A percentile compares a stretch with the other conserved stretches of the same genome.
These are phyloP conservation scores for Elgonia sp. DNA, from an alignment of 2,888 invertebrate genomes.

Conservation along the genomic window DNA sequence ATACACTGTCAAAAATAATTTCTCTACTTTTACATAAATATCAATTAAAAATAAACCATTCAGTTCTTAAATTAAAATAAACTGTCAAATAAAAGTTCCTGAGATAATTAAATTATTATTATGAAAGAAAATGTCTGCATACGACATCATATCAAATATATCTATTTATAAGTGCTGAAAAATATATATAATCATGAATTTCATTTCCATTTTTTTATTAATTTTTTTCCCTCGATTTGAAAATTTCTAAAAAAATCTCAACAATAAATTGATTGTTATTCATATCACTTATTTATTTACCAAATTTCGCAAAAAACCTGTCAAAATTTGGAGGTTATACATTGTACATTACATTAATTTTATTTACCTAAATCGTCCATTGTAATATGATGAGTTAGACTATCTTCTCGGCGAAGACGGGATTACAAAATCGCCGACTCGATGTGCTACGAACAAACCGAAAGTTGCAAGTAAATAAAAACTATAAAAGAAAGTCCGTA, in stretches of 20 bases:
- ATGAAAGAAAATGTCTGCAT: slow-evolving; percentile 2
- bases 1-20: too few relatives aligned
- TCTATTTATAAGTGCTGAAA: too few relatives aligned
- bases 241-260: too few relatives aligned
- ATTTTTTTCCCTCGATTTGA: too few relatives aligned
- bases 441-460: neutral
- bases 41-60: too few relatives aligned
- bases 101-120: neutral
- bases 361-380: slow-evolving; percentile 78
- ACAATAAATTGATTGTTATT: neutral
- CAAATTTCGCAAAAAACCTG: slow-evolving; percentile 35
- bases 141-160: neutral
- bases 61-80: too few relatives aligned
- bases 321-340: slow-evolving; percentile 60
- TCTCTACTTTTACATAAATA: too few relatives aligned
- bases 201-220: too few relatives aligned
- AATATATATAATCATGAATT: too few relatives aligned
- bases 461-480: neutral
- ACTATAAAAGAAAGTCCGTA: slow-evolving; percentile 19
- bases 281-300: too few relatives aligned
- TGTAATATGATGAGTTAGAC: slow-evolving; percentile 31
- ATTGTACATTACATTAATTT: slow-evolving; percentile 33
- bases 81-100: too few relatives aligned
- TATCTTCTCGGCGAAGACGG: neutral
- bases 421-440: neutral